Base-by-base conservation (phyloP, 2,888 invertebrate genomes). In the Drosophila subsilvestris region DNA sequence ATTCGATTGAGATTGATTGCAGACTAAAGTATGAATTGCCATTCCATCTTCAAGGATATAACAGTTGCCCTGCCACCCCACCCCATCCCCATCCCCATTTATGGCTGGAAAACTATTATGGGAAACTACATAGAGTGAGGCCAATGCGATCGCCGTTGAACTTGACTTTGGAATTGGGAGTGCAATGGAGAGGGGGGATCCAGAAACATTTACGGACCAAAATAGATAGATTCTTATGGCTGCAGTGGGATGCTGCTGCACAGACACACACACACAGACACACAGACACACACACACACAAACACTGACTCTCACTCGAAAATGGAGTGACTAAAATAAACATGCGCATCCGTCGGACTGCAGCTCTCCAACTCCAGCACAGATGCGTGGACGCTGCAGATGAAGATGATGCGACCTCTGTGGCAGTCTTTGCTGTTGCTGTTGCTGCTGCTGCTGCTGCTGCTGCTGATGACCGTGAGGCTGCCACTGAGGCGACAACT, bases 241-340 rank as follows among this genome's bases (percentile, higher is more conserved):
- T 65, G 58, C 22, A 49, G 58, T 58, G 67, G 71, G 60, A 68
- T 51, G 67, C 50, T 42, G 51, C 50, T 17, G 43, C 67, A 67
- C 65, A 37, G 6, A 60, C 63, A 63, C 61, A 62, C 56, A 62
- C 69, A 55, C 70, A 61, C 55, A 63, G 63, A 62, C 49, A 45
- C 51, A 61, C 59, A 53, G 44, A 18, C 42, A 68, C 47, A 51
- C 49, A 22, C 14, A 57, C 25, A 42, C 10, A 56, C 20, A 55
- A 49, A 63, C 59, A 63, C 51, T 37, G 3, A 27, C 18, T 29
- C 25, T n/a, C 17, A 27, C 27, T 42, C 17, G 29, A 25, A 47
- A 17, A 57, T 47, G 51, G 53, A 71, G 74, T 62, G 87, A 79
- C 85, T 77, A 87, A 89, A 89, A 89, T 89, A 86, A 86, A 89